phyloP scores from a whole-genome alignment of 2,888 invertebrate genomes.

The Tyria jacobaeae region DNA sequence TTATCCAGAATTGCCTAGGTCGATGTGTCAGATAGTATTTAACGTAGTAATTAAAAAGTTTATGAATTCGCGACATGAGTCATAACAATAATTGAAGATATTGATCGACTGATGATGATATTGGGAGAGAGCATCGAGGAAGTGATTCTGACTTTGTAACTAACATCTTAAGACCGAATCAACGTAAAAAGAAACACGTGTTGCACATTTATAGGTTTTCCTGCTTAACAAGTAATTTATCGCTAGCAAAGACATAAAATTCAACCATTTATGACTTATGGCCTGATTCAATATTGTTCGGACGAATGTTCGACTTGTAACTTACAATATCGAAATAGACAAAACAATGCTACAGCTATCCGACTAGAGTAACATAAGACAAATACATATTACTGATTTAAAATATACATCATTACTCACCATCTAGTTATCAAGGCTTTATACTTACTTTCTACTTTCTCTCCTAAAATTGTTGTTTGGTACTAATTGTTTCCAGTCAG shows the following conservation, averaged over 20 bases:
- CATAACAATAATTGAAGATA: slow-evolving; percentile 26
- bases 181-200: slow-evolving; percentile 31
- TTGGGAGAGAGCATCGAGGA: slow-evolving; percentile 2
- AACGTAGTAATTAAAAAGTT: too few species aligned
- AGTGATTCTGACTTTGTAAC: slow-evolving; percentile 23
- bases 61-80: slow-evolving; percentile 32
- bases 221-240: slow-evolving; percentile 44
- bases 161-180: slow-evolving; percentile 17
- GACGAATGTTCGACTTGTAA: slow-evolving; percentile 23
- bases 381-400: slow-evolving; percentile 35
- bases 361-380: slow-evolving; percentile 46
- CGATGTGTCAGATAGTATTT: slow-evolving; percentile 34
- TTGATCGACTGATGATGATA: slow-evolving; percentile 1
- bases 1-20: slow-evolving; percentile 27
- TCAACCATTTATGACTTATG: slow-evolving; percentile 37
- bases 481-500: slow-evolving; percentile 51
- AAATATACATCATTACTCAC: slow-evolving; percentile 59
- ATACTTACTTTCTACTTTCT: slow-evolving; percentile 73
- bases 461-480: slow-evolving; percentile 61
- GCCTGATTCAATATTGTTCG: slow-evolving; percentile 37
- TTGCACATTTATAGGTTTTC: slow-evolving; percentile 30
- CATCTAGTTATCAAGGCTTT: slow-evolving; percentile 55
- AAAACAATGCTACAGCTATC: slow-evolving; percentile 34
- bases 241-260: slow-evolving; percentile 50
- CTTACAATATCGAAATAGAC: slow-evolving; percentile 30